These are phyloP conservation scores for Brenthis ino DNA, from an alignment of 2,888 invertebrate genomes.

Conservation along the genomic window DNA sequence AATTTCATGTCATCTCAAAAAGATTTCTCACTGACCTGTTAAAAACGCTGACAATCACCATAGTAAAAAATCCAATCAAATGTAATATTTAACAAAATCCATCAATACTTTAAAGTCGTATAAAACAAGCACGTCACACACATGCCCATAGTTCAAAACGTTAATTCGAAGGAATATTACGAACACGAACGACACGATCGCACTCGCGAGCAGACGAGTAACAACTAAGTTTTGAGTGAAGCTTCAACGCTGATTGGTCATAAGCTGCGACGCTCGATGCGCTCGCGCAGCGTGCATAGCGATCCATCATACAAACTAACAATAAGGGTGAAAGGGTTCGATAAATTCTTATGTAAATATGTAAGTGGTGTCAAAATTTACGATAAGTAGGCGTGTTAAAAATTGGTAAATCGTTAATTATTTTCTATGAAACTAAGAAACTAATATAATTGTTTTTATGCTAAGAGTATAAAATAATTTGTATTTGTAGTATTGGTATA, in stretches of 20 bases:
- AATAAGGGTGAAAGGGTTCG: slow-evolving; percentile 34
- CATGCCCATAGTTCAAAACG: slow-evolving; percentile 57
- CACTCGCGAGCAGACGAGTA: slow-evolving; percentile 51
- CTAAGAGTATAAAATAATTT: too few relatives aligned
- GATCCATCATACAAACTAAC: slow-evolving; percentile 32
- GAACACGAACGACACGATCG: slow-evolving; percentile 48
- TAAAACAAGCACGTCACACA: slow-evolving; percentile 64
- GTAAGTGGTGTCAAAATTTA: slow-evolving; percentile 33
- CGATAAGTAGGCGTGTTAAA: slow-evolving; percentile 29
- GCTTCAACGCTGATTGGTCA: slow-evolving; percentile 51
- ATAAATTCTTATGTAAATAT: slow-evolving; percentile 32
- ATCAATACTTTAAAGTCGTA: slow-evolving; percentile 56
- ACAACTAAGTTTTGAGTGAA: slow-evolving; percentile 55
- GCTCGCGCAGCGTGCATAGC: slow-evolving; percentile 35
- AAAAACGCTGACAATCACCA: slow-evolving; percentile 80
- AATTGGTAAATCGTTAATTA: slow-evolving; percentile 5
- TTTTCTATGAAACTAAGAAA: not conserved
- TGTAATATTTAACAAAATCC: slow-evolving; percentile 52
- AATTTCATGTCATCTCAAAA: not conserved
- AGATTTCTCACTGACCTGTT: slow-evolving; percentile 66
- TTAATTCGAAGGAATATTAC: slow-evolving; percentile 22
- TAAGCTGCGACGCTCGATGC: slow-evolving; percentile 38
- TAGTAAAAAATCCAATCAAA: slow-evolving; percentile 71
- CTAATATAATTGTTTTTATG: not conserved
- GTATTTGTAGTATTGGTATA: too few relatives aligned